A percentile compares a stretch with the other conserved stretches of the same genome.
Evolutionary conservation across 2,113 vertebrate genomes (phyloP).

Genomic region (Panthera tigris): DNA sequence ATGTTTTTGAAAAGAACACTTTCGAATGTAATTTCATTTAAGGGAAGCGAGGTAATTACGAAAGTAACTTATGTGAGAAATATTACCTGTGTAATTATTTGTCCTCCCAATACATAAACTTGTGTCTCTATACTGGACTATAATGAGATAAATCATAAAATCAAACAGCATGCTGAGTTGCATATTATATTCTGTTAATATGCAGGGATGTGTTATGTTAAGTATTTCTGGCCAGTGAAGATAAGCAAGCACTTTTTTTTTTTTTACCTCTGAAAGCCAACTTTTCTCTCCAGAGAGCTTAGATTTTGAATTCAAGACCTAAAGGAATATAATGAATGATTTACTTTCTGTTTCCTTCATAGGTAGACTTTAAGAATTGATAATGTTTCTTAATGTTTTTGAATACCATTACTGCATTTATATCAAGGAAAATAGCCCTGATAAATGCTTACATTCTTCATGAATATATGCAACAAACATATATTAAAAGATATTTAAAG

Average conservation of each 20-base stretch:
- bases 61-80: neutral
- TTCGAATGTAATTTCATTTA: slow-evolving; percentile 47
- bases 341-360: neutral
- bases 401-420: neutral
- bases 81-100: slow-evolving; percentile 17
- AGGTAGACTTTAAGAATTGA: neutral
- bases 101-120: neutral
- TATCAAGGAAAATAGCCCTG: neutral
- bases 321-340: neutral
- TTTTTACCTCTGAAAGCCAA: neutral
- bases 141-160: slow-evolving; percentile 38
- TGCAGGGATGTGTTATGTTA: neutral
- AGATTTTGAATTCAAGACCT: slow-evolving; percentile 48
- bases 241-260: neutral
- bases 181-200: neutral
- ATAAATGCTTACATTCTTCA: neutral
- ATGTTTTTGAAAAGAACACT: neutral
- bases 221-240: slow-evolving; percentile 19
- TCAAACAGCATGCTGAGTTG: neutral
- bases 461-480: neutral
- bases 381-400: neutral
- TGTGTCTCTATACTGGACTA: neutral
- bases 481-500: neutral
- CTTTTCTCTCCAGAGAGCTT: neutral
- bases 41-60: neutral